These are phyloP conservation scores for Tachystola acroxantha DNA, from an alignment of 2,888 invertebrate species.

Conservation along the genomic window DNA sequence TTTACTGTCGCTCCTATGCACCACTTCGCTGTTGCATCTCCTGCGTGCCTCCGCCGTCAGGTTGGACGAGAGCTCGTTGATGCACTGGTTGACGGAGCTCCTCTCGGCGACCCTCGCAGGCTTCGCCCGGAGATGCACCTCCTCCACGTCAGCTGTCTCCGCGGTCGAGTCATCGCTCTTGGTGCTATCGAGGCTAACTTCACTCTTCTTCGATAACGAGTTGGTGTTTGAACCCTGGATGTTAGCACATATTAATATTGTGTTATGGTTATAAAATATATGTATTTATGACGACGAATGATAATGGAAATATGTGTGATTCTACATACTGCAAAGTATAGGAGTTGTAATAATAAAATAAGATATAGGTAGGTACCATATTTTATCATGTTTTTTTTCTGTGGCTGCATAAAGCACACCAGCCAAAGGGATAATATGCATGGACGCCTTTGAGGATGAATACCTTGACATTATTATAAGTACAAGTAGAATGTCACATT, in stretches of 20 bases:
- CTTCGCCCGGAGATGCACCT: conserved; percentile 61
- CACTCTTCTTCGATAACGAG: conserved; percentile 61
- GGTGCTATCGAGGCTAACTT: conserved; percentile 47
- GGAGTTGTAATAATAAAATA: no score
- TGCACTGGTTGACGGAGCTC: conserved; percentile 81
- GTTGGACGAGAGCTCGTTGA: conserved; percentile 83
- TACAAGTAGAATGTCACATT: no score
- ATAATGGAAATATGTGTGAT: no score
- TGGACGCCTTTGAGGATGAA: no score
- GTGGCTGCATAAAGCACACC: no score
- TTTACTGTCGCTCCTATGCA: conserved; percentile 62
- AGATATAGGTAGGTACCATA: no score
- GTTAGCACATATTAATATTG: not conserved
- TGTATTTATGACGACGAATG: no score
- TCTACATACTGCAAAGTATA: no score
- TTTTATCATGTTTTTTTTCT: no score
- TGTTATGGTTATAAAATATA: not conserved
- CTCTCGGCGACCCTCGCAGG: conserved; percentile 55
- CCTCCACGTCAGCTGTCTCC: conserved; percentile 51
- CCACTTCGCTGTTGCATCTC: conserved; percentile 72
- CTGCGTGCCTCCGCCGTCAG: conserved; percentile 61
- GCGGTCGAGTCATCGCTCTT: conserved; percentile 55
- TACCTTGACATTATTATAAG: no score
- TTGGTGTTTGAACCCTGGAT: conserved; percentile 55
- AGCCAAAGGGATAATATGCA: no score